Evolutionary conservation across 2,113 vertebrate genomes (phyloP).

Genomic region (Phrynocephalus versicolor): DNA sequence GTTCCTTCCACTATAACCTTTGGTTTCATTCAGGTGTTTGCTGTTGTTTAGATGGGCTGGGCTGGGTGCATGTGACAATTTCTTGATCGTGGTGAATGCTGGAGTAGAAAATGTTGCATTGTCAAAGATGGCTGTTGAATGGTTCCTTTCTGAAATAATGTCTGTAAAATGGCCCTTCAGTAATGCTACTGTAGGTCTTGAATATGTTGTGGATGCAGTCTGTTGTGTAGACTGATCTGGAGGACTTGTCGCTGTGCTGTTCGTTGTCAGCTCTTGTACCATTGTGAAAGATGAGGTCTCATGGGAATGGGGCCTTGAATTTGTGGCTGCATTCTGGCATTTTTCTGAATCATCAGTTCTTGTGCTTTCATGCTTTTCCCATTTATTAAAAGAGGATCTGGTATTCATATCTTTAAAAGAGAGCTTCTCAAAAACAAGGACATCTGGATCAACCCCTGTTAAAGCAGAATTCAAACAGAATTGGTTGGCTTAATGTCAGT

Average conservation of each 20-base stretch:
- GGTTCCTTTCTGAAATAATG: constrained; percentile 10
- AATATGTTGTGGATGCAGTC: not conserved
- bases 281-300: constrained; percentile 48
- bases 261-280: not conserved
- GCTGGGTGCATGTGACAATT: constrained; percentile 28
- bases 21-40: constrained; percentile 81
- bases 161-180: not conserved
- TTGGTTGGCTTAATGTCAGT: not conserved
- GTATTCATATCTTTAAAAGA: constrained; percentile 68
- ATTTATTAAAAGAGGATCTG: constrained; percentile 68
- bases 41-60: constrained; percentile 70
- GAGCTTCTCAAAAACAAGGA: constrained; percentile 89
- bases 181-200: constrained; percentile 22
- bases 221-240: constrained; percentile 8
- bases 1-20: constrained; percentile 77
- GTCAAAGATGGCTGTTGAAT: constrained; percentile 1
- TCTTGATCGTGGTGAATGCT: not conserved
- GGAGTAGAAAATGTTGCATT: constrained; percentile 41
- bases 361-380: constrained; percentile 72
- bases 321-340: constrained; percentile 69
- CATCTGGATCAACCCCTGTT: constrained; percentile 90
- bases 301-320: constrained; percentile 21
- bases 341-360: constrained; percentile 74
- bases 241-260: constrained; percentile 2
- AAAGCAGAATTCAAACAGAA: constrained; percentile 4